Evolutionary conservation across 2,888 invertebrate genomes (phyloP), one percentile per base, ranked within the genome.

Genomic region (Erannis defoliaria): DNA sequence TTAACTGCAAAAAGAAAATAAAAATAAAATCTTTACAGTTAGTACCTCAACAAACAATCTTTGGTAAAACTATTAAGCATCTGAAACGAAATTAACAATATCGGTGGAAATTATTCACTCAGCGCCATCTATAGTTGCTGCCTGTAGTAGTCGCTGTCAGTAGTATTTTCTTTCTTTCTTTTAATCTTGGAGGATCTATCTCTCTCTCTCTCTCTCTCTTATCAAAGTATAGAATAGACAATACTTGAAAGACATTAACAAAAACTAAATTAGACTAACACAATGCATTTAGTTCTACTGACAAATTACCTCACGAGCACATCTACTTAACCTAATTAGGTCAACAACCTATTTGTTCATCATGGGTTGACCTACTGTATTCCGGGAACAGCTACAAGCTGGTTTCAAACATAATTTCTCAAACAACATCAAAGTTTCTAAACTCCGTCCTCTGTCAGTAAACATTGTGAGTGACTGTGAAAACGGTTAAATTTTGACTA

Each of bases 401-500:
- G 42, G 48, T 46, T 56, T 54, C 51, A 31, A 51, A 55, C 51
- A 53, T 53, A 62, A 62, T 56, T 62, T 46, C 51, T 40, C 53
- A 54, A 62, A 56, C 56, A 57, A 56, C 62, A 62, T 57, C 56
- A 62, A 57, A 57, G 51, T 55, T 59, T 55, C 67, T 70, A 68
- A 66, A 60, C 62, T 64, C 53, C 16, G 42, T 40, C 53, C 62
- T 48, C 53, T 57, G 62, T 62, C 53, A 57, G 62, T 29, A 72
- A 69, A 68, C 48, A 64, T 67, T 64, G 62, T 62, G 67, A 63
- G 67, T 43, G 48, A 43, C 56, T 60, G 59, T 46, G 49, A 54
- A 59, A 56, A 56, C 62, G 48, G 55, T 65, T 57, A 51, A 58
- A 66, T 61, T 64, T 66, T 57, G 38, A 56, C 62, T 59, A 61